Percentiles rank a stretch among this genome's conserved stretches.
Conservation (phyloP, 2,888 invertebrate genomes). For the Mycalesis mineus region DNA sequence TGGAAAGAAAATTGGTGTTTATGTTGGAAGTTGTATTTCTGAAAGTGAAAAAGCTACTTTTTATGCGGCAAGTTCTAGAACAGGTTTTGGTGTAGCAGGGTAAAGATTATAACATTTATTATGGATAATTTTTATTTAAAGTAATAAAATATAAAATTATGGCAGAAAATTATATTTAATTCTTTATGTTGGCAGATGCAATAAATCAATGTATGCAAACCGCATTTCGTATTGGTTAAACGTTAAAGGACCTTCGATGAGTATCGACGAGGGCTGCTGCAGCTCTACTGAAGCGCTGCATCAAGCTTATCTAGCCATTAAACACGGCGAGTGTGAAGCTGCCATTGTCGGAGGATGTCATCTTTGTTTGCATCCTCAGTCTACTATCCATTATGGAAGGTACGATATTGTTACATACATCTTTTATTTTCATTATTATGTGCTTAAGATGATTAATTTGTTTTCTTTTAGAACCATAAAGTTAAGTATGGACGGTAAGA, state of each 20-base stretch:
- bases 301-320: conserved; percentile 30
- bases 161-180: too few species aligned
- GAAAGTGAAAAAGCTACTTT: conserved; percentile 79
- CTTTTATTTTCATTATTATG: too few species aligned
- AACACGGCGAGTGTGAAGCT: conserved; percentile 25
- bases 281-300: conserved; percentile 51
- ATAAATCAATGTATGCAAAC: conserved; percentile 35
- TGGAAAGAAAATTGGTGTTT: conserved; percentile 76
- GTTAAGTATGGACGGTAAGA: too few species aligned
- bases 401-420: too few species aligned
- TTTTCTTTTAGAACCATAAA: too few species aligned
- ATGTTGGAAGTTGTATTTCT: conserved; percentile 69
- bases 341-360: conserved; percentile 81
- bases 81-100: conserved; percentile 52
- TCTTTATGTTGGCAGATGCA: conserved; percentile 40
- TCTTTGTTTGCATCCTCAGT: conserved; percentile 77
- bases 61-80: conserved; percentile 36
- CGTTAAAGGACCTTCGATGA: too few species aligned
- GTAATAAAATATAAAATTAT: too few species aligned
- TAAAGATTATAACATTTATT: conserved; percentile 24
- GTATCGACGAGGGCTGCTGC: conserved; percentile 38
- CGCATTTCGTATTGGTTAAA: too few species aligned
- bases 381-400: conserved; percentile 53
- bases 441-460: too few species aligned
- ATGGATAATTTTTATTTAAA: too few species aligned